A percentile compares a stretch with the other conserved stretches of the same genome.
Conservation (phyloP, 2,888 invertebrate genomes). For the Calameuta filiformis region DNA sequence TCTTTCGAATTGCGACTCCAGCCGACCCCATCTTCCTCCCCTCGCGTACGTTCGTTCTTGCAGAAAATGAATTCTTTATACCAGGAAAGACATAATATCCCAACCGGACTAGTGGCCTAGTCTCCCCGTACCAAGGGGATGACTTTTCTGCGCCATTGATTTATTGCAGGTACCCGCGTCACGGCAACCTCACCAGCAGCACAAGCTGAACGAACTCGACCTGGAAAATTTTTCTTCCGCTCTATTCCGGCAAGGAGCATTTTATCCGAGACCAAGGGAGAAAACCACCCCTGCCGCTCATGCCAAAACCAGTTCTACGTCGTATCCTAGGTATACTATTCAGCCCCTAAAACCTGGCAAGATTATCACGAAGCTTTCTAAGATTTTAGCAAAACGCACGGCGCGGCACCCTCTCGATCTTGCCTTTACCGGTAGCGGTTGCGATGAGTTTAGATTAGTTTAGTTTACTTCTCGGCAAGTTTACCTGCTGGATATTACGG, state of each 20-base stretch:
- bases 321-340: not conserved
- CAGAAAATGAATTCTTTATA: conserved; percentile 41
- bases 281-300: not conserved
- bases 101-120: not conserved
- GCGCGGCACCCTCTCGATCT: conserved; percentile 23
- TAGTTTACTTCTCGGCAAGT: conserved; percentile 61
- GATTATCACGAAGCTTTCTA: not conserved
- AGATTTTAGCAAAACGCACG: conserved; percentile 6
- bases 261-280: not conserved
- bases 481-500: conserved; percentile 54
- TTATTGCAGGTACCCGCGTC: conserved; percentile 27
- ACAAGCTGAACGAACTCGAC: not conserved
- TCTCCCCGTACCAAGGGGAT: conserved; percentile 18
- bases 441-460: conserved; percentile 63
- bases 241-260: not conserved
- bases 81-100: conserved; percentile 34
- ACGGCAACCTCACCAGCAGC: not conserved
- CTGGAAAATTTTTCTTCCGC: not conserved
- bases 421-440: conserved; percentile 38
- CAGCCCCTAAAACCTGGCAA: not conserved
- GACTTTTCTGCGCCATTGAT: conserved; percentile 38
- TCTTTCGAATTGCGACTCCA: not conserved
- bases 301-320: not conserved
- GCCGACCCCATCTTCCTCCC: not conserved
- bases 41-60: not conserved